Base-by-base conservation (phyloP, 2,113 vertebrate species). In the Tetrax tetrax region DNA sequence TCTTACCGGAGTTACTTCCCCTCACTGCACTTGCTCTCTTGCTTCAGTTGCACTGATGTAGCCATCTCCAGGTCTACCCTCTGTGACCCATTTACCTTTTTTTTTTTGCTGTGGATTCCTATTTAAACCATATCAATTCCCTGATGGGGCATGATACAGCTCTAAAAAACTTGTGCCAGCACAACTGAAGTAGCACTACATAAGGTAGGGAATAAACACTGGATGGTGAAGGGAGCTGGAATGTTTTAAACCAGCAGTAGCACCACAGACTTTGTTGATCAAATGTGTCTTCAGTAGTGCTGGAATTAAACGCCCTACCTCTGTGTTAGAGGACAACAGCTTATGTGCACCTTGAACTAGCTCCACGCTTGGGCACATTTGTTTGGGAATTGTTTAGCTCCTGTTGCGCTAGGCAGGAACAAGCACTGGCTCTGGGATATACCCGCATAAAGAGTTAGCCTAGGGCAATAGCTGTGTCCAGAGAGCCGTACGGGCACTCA, bases 311-410 rank as follows among this genome's bases (percentile, higher is more conserved):
- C 43, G 19, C 7, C 7, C 51, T 60, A 5, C 6, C 7, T 77
- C 27, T 51, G 9, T 45, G 19, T 69, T 56, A 10, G 43, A 25
- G 43, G 21, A 31, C 18, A 37, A n/a, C 17, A 59, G 28, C 45
- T 81, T 41, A 14, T 1, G 0, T 56, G 19, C 47, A 10, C 38
- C 23, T 75, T 47, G 37, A 50, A 25, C 22, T 16, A 70, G 38
- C 27, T 79, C 38, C 7, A 29, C 1, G 0, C 33, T 53, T 63
- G 0, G 2, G 13, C 43, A 37, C 7, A 0, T 68, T 80, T 70
- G 38, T 63, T 72, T 86, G 6, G n/a, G 28, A 78, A 35, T 27
- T 27, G 18, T 48, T 84, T 77, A 41, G 31, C 18, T 90, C 17
- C 72, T 61, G n/a, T 29, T 77, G 47, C 84, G 41, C 47, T 85